Base-by-base conservation (phyloP, 2,113 vertebrate species). In the Siphamia tubifer region DNA sequence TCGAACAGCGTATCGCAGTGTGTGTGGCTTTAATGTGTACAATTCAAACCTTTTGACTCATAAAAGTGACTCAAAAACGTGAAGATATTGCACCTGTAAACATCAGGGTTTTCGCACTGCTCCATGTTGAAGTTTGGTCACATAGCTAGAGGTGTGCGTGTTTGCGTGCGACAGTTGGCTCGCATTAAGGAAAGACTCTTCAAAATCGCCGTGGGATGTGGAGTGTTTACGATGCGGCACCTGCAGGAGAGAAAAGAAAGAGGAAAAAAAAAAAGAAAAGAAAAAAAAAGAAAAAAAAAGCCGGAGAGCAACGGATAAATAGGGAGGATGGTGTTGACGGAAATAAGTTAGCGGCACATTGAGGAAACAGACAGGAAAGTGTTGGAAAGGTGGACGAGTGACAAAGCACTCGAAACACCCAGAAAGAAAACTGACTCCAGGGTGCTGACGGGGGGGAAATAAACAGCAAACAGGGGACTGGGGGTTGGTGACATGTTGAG, bases 131-230 rank as follows among this genome's bases (percentile, higher is more conserved):
- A 38, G 65, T 52, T 69, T 8, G 43, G 71, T 61, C 58, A 65
- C 54, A 66, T 35, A 57, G 71, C 74, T 56, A 15, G 52, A 74
- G 58, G 69, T 69, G 43, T 63, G 62, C 15, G 1, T 25, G 35
- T 74, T 42, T 69, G 16, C 38, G 48, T 56, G 64, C 42, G 75
- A 77, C 60, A 77, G 81, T 79, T 75, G 58, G 65, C 68, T 74
- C 21, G 47, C 76, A 69, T 74, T 82, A 72, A 67, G 77, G 71
- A 55, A 54, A 65, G 34, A 31, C 45, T 74, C 55, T 54, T 56
- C 8, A 42, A 42, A 49, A 45, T 74, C 31, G 34, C 74, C 44
- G 13, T 32, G 36, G 81, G 77, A 52, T 65, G 53, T n/a, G 8
- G 30, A 13, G 44, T 65, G 66, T 83, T 85, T 81, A 35, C 8